Conservation (phyloP, 2,888 invertebrate genomes). For the Acanthosoma haemorrhoidale region DNA sequence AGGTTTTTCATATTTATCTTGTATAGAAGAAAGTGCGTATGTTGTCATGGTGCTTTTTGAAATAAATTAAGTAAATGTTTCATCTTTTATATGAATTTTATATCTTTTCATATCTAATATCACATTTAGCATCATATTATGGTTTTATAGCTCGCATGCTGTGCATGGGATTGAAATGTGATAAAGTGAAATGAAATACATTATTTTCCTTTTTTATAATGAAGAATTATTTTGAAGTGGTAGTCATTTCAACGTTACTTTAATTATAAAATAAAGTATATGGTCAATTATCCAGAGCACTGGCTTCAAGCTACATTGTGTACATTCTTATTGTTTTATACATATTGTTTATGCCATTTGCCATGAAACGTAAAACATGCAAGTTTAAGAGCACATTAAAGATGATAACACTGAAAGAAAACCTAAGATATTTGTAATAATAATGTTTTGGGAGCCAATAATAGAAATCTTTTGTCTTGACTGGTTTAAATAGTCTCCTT, state of each 20-base stretch:
- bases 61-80: conserved; percentile 8
- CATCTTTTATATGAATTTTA: conserved; percentile 25
- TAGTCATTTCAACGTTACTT: neutral
- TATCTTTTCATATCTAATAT: conserved; percentile 14
- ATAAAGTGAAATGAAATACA: conserved; percentile 2
- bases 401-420: too few species aligned
- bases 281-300: conserved; percentile 1
- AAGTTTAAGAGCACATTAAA: too few species aligned
- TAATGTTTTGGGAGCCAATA: too few species aligned
- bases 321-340: too few species aligned
- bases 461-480: too few species aligned
- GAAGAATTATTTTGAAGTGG: neutral
- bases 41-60: conserved; percentile 25
- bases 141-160: neutral
- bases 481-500: too few species aligned
- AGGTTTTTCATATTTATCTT: conserved; percentile 13
- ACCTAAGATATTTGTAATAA: too few species aligned
- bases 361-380: too few species aligned
- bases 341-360: too few species aligned
- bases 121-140: conserved; percentile 2
- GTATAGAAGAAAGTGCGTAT: conserved; percentile 24
- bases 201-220: neutral
- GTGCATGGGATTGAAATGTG: conserved; percentile 16
- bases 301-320: too few species aligned
- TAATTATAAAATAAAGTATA: neutral